Evolutionary conservation across 2,797 vertebrate species (phyloP), one percentile per base, ranked within the genome.

Genomic region (Gymnothorax reevesii): DNA sequence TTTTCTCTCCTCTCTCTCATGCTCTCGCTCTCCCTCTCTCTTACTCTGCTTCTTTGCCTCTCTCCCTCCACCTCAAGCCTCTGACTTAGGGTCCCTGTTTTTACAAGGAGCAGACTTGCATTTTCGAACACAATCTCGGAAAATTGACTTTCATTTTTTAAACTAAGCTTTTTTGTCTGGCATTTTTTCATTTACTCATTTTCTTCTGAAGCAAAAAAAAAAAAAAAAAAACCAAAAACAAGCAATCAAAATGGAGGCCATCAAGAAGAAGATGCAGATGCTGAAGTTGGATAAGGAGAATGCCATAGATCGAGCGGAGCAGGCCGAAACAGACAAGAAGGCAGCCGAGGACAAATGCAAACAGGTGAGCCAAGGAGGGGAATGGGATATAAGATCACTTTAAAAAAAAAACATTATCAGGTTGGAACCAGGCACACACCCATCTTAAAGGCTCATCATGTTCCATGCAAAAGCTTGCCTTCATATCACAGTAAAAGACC

Each of bases 201-300:
- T 90, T 85, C 88, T 87, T 57, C 4, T 20, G 52, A 55, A 60
- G 25, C 27, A 57, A 57, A 0, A 60, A 33, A 52, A 57, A 57
- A 57, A 0, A 60, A 33, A 52, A 57, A 57, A 0, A 60, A 33
- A 52, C 22, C 9, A 69, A 55, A 73, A n/a, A 12, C n/a, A 55
- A 75, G 9, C 42, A 17, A 87, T 88, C 92, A 94, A 89, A 92
- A 99, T 99, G 98, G 98, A 99, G 91, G 98, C 98, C 89, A 99
- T 99, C 94, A 99, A 98, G 95, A 99, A 99, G 94, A 99, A 99
- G 96, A 99, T 99, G 98, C 98, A 99, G 95, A 98, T 99, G 98
- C 93, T 99, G 92, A 99, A 99, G 92, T 55, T 98, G 92, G 98
- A 99, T 95, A 99, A 97, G 94, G 98, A 99, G 95, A 98, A 98